A percentile compares a stretch with the other conserved stretches of the same genome.
Evolutionary conservation across 1,140 invertebrate genomes (phyloP).

Genomic region (Trachymyrmex septentrionalis): DNA sequence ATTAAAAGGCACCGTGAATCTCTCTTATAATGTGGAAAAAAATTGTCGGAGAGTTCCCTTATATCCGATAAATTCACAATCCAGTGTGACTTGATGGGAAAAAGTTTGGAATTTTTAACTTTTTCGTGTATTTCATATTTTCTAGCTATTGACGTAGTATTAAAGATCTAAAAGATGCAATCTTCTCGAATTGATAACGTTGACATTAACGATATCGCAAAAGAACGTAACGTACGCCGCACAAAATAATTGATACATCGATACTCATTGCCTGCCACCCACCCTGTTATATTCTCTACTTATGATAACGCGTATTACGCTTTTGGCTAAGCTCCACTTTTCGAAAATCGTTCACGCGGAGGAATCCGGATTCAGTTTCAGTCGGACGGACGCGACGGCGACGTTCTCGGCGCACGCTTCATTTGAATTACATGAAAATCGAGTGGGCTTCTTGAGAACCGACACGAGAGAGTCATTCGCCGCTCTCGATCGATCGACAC

Average conservation of each 20-base stretch:
- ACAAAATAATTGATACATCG: conserved; percentile 7
- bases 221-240: too few relatives aligned
- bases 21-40: conserved; percentile 44
- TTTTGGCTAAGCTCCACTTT: conserved; percentile 14
- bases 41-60: conserved; percentile 39
- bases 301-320: not conserved
- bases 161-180: not conserved
- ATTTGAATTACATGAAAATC: conserved; percentile 78
- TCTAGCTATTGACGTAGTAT: not conserved
- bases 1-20: conserved; percentile 59
- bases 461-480: conserved; percentile 38
- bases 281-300: not conserved
- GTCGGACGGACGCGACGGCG: conserved; percentile 34
- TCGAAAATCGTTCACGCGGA: conserved; percentile 9
- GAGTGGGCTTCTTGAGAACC: conserved; percentile 61
- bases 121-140: not conserved
- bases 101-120: not conserved
- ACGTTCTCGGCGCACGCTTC: conserved; percentile 57
- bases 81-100: not conserved
- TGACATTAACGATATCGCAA: not conserved
- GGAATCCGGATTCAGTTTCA: conserved; percentile 56
- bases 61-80: conserved; percentile 12
- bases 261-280: not conserved
- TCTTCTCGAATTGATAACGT: conserved; percentile 5
- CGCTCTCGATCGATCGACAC: conserved; percentile 75